phyloP scores from a whole-genome alignment of 2,113 vertebrate species.

The Genyomyrus donnyi region DNA sequence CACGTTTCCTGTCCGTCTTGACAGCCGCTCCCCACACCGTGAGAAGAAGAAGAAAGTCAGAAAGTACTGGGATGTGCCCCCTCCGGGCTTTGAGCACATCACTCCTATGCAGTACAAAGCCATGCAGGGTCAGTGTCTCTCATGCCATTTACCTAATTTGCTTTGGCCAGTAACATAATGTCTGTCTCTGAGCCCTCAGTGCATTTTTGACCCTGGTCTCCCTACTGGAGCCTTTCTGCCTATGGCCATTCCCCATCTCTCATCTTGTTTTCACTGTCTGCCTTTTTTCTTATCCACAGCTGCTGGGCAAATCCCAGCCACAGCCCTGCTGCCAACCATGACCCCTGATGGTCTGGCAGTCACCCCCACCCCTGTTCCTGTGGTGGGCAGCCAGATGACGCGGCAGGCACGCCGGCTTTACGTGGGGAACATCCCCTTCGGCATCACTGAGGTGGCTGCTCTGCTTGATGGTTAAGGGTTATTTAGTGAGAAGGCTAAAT shows the following conservation, averaged over 20 bases:
- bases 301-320: slow-evolving; percentile 89
- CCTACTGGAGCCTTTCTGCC: neutral
- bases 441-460: slow-evolving; percentile 76
- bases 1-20: slow-evolving; percentile 10
- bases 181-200: neutral
- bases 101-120: slow-evolving; percentile 94
- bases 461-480: neutral
- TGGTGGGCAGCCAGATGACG: slow-evolving; percentile 91
- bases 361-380: slow-evolving; percentile 81
- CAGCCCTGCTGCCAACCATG: slow-evolving; percentile 84
- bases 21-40: slow-evolving; percentile 76
- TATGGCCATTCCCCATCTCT: too few species aligned
- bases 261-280: neutral
- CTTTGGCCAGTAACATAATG: neutral
- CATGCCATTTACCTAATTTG: neutral
- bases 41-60: slow-evolving; percentile 90
- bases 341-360: slow-evolving; percentile 82
- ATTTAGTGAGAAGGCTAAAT: neutral
- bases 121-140: slow-evolving; percentile 73
- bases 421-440: slow-evolving; percentile 88
- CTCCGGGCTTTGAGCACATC: slow-evolving; percentile 84
- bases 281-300: slow-evolving; percentile 52
- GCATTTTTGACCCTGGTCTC: slow-evolving; percentile 3
- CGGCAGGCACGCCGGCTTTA: slow-evolving; percentile 82
- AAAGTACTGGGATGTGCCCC: slow-evolving; percentile 89